These are phyloP conservation scores for Tupaia tana DNA, from an alignment of 2,113 vertebrate species.

Conservation along the genomic window DNA sequence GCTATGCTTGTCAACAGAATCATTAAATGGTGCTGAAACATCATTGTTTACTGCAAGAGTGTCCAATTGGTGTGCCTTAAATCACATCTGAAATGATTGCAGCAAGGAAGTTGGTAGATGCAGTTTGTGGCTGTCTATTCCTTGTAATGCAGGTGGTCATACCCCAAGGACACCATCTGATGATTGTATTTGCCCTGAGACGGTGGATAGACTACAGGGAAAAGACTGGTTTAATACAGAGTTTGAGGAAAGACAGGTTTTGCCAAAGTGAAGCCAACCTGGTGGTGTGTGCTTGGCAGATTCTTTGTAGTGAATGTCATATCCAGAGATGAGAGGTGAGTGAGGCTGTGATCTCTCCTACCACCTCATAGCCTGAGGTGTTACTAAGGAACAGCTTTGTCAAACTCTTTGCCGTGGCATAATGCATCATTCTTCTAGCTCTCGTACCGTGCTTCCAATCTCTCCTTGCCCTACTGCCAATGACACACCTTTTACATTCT, in stretches of 20 bases:
- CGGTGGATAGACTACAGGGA: neutral
- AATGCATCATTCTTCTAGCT: neutral
- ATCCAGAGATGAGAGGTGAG: neutral
- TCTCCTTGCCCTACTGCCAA: neutral
- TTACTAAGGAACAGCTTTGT: neutral
- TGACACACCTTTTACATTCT: neutral
- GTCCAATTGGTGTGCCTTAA: neutral
- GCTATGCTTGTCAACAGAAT: neutral
- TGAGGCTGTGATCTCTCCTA: neutral
- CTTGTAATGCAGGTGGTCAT: neutral
- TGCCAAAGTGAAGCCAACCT: neutral
- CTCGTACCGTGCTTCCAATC: neutral
- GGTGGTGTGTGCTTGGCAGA: neutral
- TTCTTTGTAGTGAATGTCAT: neutral
- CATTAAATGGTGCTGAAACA: accelerated
- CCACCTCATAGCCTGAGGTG: neutral
- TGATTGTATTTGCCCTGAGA: neutral
- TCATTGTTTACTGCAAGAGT: neutral
- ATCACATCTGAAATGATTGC: neutral
- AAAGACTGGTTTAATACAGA: neutral
- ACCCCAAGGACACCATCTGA: too few relatives aligned
- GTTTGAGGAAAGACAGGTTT: neutral
- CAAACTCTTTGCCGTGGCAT: accelerated
- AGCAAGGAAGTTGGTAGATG: neutral
- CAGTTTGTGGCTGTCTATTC: neutral